These are phyloP conservation scores for Epinephelus malabaricus DNA, from an alignment of 2,797 vertebrate species.

Conservation along the genomic window DNA sequence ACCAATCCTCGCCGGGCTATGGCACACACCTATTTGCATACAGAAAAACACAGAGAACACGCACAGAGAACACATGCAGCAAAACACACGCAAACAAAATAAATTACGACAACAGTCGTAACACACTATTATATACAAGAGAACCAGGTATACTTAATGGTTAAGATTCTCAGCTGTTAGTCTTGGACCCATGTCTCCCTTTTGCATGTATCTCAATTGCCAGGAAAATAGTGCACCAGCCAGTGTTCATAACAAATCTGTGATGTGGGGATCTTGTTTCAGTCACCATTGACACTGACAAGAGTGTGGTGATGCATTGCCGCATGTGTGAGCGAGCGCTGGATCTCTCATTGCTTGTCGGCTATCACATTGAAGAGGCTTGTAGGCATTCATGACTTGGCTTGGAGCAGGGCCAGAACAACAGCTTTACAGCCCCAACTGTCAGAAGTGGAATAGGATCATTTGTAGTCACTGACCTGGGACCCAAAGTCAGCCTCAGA, in stretches of 20 bases:
- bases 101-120: no score
- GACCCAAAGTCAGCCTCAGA: not conserved
- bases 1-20: no score
- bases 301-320: not conserved
- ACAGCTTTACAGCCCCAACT: not conserved
- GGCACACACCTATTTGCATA: no score
- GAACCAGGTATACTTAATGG: not conserved
- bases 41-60: no score
- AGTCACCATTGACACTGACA: not conserved
- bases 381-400: not conserved
- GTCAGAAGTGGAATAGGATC: not conserved
- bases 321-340: not conserved
- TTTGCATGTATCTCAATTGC: not conserved
- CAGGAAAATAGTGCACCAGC: not conserved
- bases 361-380: not conserved
- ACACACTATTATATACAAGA: not conserved
- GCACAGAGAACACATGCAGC: no score
- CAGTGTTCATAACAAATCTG: not conserved
- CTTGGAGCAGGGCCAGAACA: not conserved
- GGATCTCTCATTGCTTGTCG: slow-evolving; percentile 14
- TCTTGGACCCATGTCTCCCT: not conserved
- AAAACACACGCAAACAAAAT: no score
- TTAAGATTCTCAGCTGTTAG: not conserved
- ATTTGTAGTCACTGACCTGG: not conserved
- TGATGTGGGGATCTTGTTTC: slow-evolving; percentile 13